Conservation (phyloP, 2,888 invertebrate genomes). For the Tiphia femorata region DNA sequence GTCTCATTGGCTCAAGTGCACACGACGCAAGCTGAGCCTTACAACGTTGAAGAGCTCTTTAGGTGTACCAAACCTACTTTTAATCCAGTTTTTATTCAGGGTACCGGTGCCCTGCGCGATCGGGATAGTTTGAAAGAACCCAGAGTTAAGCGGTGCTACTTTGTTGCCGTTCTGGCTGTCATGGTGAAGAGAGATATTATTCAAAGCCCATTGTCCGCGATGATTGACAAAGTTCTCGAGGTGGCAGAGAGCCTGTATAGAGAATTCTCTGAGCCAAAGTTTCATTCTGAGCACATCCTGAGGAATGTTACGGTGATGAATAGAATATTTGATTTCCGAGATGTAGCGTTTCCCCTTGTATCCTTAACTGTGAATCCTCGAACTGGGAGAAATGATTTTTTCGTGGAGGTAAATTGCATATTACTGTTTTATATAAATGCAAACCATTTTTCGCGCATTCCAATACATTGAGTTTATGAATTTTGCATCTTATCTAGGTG, state of each 20-base stretch:
- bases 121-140: constrained; percentile 56
- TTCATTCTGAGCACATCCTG: constrained; percentile 58
- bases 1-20: constrained; percentile 53
- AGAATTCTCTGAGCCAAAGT: constrained; percentile 51
- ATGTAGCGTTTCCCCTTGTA: constrained; percentile 47
- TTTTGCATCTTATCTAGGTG: no score
- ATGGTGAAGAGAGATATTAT: constrained; percentile 61
- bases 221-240: constrained; percentile 60
- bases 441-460: not conserved
- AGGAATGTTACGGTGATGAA: constrained; percentile 58
- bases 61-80: constrained; percentile 38
- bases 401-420: constrained; percentile 31
- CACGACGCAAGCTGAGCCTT: constrained; percentile 35
- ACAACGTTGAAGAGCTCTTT: constrained; percentile 52
- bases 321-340: constrained; percentile 61
- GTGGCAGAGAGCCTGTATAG: constrained; percentile 55
- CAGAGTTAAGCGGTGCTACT: constrained; percentile 59
- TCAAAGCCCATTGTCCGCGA: constrained; percentile 54
- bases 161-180: constrained; percentile 56
- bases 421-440: not conserved
- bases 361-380: constrained; percentile 35
- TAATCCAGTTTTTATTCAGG: constrained; percentile 54
- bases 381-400: constrained; percentile 41
- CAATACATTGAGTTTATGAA: no score
- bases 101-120: constrained; percentile 49